A percentile compares a stretch with the other conserved stretches of the same genome.
Evolutionary conservation across 1,140 invertebrate genomes (phyloP).

Genomic region (Drosophila novamexicana): DNA sequence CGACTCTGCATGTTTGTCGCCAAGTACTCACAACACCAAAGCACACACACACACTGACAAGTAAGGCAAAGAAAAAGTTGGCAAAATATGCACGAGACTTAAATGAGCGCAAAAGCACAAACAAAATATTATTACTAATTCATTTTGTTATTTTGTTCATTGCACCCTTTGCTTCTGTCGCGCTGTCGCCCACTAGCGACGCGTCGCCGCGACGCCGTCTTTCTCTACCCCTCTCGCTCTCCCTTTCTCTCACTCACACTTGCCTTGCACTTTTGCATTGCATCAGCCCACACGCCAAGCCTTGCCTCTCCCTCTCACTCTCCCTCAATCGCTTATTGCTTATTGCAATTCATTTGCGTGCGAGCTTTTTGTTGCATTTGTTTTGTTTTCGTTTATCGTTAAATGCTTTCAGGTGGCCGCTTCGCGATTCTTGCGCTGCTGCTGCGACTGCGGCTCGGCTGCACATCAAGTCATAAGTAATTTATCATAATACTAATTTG

Average conservation of each 20-base stretch:
- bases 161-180: slow-evolving; percentile 54
- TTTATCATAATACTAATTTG: slow-evolving; percentile 79
- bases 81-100: slow-evolving; percentile 29
- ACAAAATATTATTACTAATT: slow-evolving; percentile 78
- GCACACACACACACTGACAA: slow-evolving; percentile 27
- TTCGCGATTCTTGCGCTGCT: slow-evolving; percentile 26
- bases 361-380: slow-evolving; percentile 18
- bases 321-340: neutral
- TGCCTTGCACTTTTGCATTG: slow-evolving; percentile 32
- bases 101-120: slow-evolving; percentile 39
- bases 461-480: slow-evolving; percentile 73
- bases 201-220: slow-evolving; percentile 18
- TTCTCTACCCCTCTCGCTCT: neutral
- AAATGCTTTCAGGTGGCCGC: slow-evolving; percentile 63
- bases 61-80: slow-evolving; percentile 31
- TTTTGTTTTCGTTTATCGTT: slow-evolving; percentile 33
- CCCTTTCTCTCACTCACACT: neutral
- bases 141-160: slow-evolving; percentile 59
- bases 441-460: neutral
- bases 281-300: slow-evolving; percentile 5
- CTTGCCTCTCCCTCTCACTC: neutral
- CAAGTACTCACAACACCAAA: neutral
- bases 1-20: slow-evolving; percentile 24
- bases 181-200: slow-evolving; percentile 23
- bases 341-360: neutral